Evolutionary conservation across 2,797 vertebrate genomes (phyloP), one percentile per base, ranked within the genome.

Genomic region (Gadopsis bispinosus): DNA sequence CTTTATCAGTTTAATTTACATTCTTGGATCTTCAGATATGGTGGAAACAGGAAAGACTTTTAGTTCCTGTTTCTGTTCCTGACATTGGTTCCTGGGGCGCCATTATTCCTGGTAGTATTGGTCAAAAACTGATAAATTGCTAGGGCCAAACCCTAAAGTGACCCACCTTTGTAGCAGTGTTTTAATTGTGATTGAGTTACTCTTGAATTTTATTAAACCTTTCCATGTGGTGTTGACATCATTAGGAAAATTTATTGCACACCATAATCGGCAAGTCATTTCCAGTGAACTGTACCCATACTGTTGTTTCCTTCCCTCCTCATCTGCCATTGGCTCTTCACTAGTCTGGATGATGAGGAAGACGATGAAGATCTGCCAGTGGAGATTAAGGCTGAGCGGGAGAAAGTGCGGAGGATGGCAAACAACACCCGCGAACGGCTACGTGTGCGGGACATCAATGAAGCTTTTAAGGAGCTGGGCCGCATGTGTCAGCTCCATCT

Each of bases 381-480:
- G 95, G 98, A 98, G 96, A 94, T 99, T 96, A 99, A 99, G 96
- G 97, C 93, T 92, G 97, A 98, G 95, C 96, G 98, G 93, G 98
- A 99, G 96, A 98, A 97, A 96, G 97, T 96, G 93, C 97, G 98
- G 93, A 96, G 97, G 92, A 94, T 98, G 94, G 97, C 98, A 93
- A 99, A 99, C 97, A 99, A 99, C 89, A 94, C 97, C 79, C 97
- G 97, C 17, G 98, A 99, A 87, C 96, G 97, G 69, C 96, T 99
- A 86, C 97, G 98, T 45, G 97, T 99, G 85, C 97, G 97, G 60
- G 98, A 99, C 97, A 99, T 99, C 97, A 99, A 99, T 95, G 97
- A 97, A 96, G 98, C 97, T 92, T 99, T 99, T 97, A 99, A 99
- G 91, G 98, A 99, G 96, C 96, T 99, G 92, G 98, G 98, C 90